Conservation (phyloP, 1,140 invertebrate genomes). For the Penaeus indicus region DNA sequence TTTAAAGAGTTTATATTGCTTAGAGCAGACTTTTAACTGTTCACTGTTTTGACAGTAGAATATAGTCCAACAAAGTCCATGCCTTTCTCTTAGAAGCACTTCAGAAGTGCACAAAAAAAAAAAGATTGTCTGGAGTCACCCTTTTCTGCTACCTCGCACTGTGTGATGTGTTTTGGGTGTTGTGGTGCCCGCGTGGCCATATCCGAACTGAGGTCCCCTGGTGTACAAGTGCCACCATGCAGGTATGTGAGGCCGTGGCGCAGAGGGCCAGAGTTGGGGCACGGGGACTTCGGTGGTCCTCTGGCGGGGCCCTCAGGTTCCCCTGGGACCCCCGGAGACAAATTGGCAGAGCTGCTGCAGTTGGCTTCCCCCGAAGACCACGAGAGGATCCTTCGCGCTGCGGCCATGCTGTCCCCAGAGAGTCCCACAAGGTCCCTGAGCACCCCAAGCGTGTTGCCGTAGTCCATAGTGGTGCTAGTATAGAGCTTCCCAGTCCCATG, state of each 20-base stretch:
- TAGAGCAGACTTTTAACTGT: constrained; percentile 32
- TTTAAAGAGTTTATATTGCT: constrained; percentile 23
- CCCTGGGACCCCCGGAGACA: constrained; percentile 56
- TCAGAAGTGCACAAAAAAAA: constrained; percentile 15
- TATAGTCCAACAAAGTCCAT: constrained; percentile 28
- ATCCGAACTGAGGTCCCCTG: constrained; percentile 54
- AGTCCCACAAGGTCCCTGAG: constrained; percentile 61
- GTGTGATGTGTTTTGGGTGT: constrained; percentile 43
- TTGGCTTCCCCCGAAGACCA: constrained; percentile 59
- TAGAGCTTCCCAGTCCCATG: constrained; percentile 59
- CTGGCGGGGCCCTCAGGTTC: constrained; percentile 57
- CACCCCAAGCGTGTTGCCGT: constrained; percentile 59
- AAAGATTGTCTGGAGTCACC: constrained; percentile 44
- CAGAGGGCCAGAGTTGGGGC: constrained; percentile 61
- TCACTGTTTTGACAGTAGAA: constrained; percentile 40
- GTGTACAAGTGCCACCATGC: constrained; percentile 62
- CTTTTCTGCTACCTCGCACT: constrained; percentile 49
- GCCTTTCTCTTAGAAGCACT: constrained; percentile 34
- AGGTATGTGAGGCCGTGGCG: constrained; percentile 64
- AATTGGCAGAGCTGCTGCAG: constrained; percentile 60
- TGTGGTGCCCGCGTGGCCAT: constrained; percentile 45
- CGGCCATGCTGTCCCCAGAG: constrained; percentile 62
- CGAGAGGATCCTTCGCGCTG: constrained; percentile 61
- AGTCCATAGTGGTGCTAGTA: constrained; percentile 60
- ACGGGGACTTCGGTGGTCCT: constrained; percentile 62